A percentile compares a stretch with the other conserved stretches of the same genome.
phyloP scores from a whole-genome alignment of 2,797 vertebrate species.

The Knipowitschia caucasica region DNA sequence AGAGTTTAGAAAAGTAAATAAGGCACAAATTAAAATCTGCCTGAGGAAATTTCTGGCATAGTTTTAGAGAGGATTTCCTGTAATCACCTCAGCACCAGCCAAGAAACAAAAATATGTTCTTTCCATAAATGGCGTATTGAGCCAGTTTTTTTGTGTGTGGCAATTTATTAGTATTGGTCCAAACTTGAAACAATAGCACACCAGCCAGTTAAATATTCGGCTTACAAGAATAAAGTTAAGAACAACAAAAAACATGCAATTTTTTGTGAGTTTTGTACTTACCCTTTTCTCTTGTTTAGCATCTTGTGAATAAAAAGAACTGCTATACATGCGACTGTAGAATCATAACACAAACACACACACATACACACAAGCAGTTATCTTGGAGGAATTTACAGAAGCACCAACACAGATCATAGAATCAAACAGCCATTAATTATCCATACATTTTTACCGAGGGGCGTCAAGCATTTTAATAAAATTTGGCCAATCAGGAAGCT shows the following conservation, averaged over 20 bases:
- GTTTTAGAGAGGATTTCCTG: slow-evolving; percentile 47
- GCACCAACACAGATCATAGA: too few species aligned
- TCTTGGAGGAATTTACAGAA: too few species aligned
- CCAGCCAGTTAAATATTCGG: background rate
- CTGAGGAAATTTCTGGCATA: background rate
- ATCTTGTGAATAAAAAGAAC: background rate
- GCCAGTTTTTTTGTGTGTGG: background rate
- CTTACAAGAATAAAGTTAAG: slow-evolving; percentile 3
- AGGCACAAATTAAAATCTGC: background rate
- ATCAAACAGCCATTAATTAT: too few species aligned
- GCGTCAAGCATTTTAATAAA: too few species aligned
- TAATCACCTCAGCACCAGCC: slow-evolving; percentile 22
- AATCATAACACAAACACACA: background rate
- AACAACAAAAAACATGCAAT: slow-evolving; percentile 15
- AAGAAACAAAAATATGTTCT: slow-evolving; percentile 23
- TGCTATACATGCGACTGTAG: slow-evolving; percentile 12
- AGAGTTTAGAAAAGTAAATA: background rate
- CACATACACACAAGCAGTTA: accelerated
- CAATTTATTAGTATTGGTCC: background rate
- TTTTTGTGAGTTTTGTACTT: slow-evolving; percentile 30
- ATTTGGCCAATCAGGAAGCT: too few species aligned
- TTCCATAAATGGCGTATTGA: background rate
- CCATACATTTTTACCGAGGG: too few species aligned
- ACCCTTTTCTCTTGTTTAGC: slow-evolving; percentile 64
- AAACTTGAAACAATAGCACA: background rate